phyloP scores from a whole-genome alignment of 2,888 invertebrate species.

The Disparrhopalites patrizii region DNA sequence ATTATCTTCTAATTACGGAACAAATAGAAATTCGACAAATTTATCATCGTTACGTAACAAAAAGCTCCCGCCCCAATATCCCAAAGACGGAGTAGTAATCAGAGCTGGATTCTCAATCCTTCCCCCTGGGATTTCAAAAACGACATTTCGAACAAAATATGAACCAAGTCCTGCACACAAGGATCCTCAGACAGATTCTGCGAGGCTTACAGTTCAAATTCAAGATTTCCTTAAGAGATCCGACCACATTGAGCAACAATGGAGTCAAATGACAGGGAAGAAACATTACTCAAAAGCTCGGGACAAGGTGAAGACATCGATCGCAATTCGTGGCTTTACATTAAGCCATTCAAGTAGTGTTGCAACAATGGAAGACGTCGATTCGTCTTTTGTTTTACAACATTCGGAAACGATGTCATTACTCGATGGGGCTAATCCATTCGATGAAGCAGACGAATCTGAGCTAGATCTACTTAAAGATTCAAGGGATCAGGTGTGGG shows the following conservation, averaged over 20 bases:
- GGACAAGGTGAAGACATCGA: slow-evolving; percentile 40
- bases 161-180: slow-evolving; percentile 70
- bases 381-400: slow-evolving; percentile 37
- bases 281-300: slow-evolving; percentile 27
- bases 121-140: slow-evolving; percentile 40
- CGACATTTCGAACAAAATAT: slow-evolving; percentile 41
- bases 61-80: slow-evolving; percentile 11
- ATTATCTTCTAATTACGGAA: neutral
- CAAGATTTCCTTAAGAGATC: slow-evolving; percentile 74
- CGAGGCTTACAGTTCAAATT: slow-evolving; percentile 69
- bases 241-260: slow-evolving; percentile 84
- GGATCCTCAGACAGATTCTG: slow-evolving; percentile 72
- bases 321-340: slow-evolving; percentile 45
- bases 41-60: neutral
- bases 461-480: slow-evolving; percentile 12
- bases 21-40: neutral
- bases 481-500: slow-evolving; percentile 15
- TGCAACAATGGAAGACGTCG: slow-evolving; percentile 42
- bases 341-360: slow-evolving; percentile 46
- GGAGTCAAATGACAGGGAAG: slow-evolving; percentile 61
- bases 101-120: slow-evolving; percentile 46
- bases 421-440: slow-evolving; percentile 41
- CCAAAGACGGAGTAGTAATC: slow-evolving; percentile 47
- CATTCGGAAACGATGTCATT: slow-evolving; percentile 42
- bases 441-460: slow-evolving; percentile 40